These are phyloP conservation scores for Phorcus lineatus DNA, from an alignment of 2,888 invertebrate species.

Conservation along the genomic window DNA sequence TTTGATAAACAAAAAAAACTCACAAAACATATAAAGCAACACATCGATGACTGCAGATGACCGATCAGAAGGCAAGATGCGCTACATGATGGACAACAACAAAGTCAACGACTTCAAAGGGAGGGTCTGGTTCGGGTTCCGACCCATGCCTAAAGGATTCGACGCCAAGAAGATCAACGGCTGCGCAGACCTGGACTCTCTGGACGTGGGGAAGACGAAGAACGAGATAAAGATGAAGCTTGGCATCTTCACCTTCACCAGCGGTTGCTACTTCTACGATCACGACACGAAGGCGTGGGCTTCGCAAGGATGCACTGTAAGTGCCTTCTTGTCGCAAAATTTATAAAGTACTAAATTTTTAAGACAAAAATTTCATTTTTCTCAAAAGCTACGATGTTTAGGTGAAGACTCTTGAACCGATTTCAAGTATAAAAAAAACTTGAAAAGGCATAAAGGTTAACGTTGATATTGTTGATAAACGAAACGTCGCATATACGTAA, in stretches of 20 bases:
- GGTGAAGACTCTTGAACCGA: too few species aligned
- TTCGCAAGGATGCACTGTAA: conserved; percentile 65
- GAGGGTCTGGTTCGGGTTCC: conserved; percentile 70
- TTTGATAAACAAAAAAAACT: too few species aligned
- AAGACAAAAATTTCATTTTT: too few species aligned
- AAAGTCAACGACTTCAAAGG: conserved; percentile 57
- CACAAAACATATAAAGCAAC: too few species aligned
- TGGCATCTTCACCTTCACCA: conserved; percentile 69
- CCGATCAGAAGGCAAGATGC: neutral
- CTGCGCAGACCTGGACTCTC: conserved; percentile 32
- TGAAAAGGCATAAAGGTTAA: too few species aligned
- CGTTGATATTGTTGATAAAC: too few species aligned
- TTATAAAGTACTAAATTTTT: too few species aligned
- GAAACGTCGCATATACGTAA: too few species aligned
- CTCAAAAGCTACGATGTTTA: too few species aligned
- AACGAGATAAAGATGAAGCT: conserved; percentile 67
- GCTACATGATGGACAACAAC: conserved; percentile 60
- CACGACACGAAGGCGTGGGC: conserved; percentile 61
- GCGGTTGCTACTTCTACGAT: conserved; percentile 74
- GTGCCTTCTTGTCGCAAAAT: too few species aligned
- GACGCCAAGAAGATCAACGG: conserved; percentile 29
- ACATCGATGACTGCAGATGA: neutral
- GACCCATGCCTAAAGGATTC: conserved; percentile 38
- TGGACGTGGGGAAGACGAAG: conserved; percentile 31
- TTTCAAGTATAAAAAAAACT: too few species aligned